Evolutionary conservation across 30 jellyfish, hydroid and myxozoan species (phyloP).

Genomic region (Aurelia coerulea): DNA sequence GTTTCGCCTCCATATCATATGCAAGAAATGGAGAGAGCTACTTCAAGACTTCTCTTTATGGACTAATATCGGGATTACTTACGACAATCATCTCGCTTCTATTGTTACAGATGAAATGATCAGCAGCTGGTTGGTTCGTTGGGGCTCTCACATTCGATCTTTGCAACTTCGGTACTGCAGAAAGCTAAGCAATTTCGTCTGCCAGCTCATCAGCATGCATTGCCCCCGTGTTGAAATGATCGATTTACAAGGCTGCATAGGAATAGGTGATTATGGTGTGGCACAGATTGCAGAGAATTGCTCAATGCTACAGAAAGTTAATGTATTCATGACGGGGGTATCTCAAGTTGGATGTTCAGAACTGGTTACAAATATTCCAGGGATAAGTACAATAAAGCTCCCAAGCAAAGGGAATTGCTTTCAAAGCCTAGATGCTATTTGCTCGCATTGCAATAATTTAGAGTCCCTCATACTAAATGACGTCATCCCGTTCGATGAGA

Average conservation of each 20-base stretch:
- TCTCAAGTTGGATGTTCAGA: conserved; percentile 42
- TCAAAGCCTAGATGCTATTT: conserved; percentile 16
- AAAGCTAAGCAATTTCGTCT: conserved; percentile 27
- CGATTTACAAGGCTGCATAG: conserved; percentile 59
- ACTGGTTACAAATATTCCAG: conserved; percentile 1
- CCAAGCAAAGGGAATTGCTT: conserved; percentile 57
- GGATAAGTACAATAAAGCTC: conserved; percentile 17
- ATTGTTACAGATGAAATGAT: conserved; percentile 42
- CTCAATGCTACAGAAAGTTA: conserved; percentile 10
- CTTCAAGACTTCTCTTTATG: conserved; percentile 60
- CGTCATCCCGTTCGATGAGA: conserved; percentile 33
- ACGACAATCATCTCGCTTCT: conserved; percentile 46
- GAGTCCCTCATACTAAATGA: conserved; percentile 25
- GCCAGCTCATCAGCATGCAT: conserved; percentile 19
- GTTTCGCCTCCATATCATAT: conserved; percentile 5
- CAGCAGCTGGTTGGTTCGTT: conserved; percentile 28
- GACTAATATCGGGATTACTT: conserved; percentile 10
- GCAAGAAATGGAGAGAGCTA: conserved; percentile 41
- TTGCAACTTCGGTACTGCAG: conserved; percentile 63
- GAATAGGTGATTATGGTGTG: conserved; percentile 43
- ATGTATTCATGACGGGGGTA: conserved; percentile 52
- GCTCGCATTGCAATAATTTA: background rate
- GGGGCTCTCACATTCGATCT: conserved; percentile 25
- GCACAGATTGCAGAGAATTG: conserved; percentile 43
- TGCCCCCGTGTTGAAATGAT: conserved; percentile 36